Base-by-base conservation (phyloP, 1,140 invertebrate genomes). In the Chironomus tepperi region DNA sequence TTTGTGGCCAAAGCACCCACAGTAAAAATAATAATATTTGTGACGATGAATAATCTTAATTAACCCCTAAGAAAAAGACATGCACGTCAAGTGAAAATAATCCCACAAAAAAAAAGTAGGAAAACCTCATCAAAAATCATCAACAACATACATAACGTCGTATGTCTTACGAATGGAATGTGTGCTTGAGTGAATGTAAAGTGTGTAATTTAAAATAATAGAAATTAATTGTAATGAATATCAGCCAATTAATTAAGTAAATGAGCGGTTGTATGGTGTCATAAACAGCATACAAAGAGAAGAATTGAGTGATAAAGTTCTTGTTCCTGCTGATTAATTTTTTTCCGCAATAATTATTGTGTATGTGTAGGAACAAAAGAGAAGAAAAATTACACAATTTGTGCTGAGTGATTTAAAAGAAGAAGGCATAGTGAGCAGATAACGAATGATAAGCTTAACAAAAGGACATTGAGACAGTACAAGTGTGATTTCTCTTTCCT, bases 191-290 rank as follows among this genome's bases (percentile, higher is more conserved):
- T 34, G 24, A 34, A 34, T 34, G 24, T 34, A 34, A 34, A 34
- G 24, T 34, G 24, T 57, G 47, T 57, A 57, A 57, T 57, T 57
- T 57, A 57, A n/a, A 57, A 57, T 57, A 57, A 57, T 57, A 57
- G 12, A 57, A 57, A 57, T 57, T 57, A 57, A 57, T 57, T 57
- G 47, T n/a, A 57, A 57, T n/a, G 47, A 57, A 57, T 57, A 57
- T 57, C n/a, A 57, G 12, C 47, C 47, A 57, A 57, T 57, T 57
- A 57, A 57, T 57, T 57, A 12, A 57, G 47, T 8, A 57, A 57
- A 57, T 57, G n/a, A 57, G 12, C 47, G 12, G 12, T n/a, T 34
- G 24, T 34, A 34, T 34, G 24, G 24, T 34, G 24, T 34, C 24
- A 34, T 34, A 34, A 57, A 15, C 9, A 57, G 47, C 8, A 57